These are phyloP conservation scores for Aleadryas rufinucha DNA, from an alignment of 2,113 vertebrate species.

Conservation along the genomic window DNA sequence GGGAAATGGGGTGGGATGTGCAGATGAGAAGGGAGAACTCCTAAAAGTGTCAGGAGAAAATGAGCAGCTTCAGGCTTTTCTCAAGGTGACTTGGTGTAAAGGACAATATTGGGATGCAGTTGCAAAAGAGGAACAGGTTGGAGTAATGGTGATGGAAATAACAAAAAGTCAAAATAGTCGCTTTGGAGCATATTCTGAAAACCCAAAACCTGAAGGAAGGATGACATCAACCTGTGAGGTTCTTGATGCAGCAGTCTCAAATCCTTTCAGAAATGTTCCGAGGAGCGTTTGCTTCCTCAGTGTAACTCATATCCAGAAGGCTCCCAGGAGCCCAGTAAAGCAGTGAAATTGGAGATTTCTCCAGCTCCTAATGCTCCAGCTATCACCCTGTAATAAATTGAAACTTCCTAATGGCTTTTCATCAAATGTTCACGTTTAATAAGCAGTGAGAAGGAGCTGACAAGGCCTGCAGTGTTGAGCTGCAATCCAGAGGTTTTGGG, in stretches of 20 bases:
- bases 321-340: constrained; percentile 18
- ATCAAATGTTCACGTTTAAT: neutral
- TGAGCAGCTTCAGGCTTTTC: neutral
- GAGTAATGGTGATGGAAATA: neutral
- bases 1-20: neutral
- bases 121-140: neutral
- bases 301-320: neutral
- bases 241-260: neutral
- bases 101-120: neutral
- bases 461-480: neutral
- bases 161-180: neutral
- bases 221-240: neutral
- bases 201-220: neutral
- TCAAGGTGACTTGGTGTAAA: neutral
- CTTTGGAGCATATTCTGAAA: neutral
- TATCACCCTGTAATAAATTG: neutral
- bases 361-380: neutral
- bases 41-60: neutral
- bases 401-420: neutral
- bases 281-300: neutral
- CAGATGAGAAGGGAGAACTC: neutral
- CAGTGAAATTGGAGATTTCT: neutral
- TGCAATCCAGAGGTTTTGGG: neutral
- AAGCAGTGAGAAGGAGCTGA: neutral
- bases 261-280: neutral